Evolutionary conservation across 2,797 vertebrate species (phyloP).

Genomic region (Labeo calbasu): DNA sequence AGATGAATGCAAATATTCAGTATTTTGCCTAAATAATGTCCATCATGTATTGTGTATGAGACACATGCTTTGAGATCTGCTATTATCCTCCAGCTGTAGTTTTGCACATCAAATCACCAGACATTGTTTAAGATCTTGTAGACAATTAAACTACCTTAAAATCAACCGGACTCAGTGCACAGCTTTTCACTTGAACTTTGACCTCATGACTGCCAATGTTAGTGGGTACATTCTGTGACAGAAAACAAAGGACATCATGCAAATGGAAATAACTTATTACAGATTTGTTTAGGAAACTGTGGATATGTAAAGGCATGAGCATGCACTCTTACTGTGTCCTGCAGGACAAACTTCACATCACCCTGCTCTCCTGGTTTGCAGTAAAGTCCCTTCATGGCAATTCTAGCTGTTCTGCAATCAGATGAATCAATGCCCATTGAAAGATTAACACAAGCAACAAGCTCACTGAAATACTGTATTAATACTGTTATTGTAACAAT

Average conservation of each 20-base stretch:
- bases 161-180: constrained; percentile 89
- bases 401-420: constrained; percentile 1
- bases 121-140: neutral
- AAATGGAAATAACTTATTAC: no score
- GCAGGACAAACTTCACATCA: constrained; percentile 86
- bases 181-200: constrained; percentile 91
- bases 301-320: neutral
- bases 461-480: no score
- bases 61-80: neutral
- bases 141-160: constrained; percentile 77
- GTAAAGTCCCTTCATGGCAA: constrained; percentile 90
- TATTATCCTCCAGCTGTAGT: neutral
- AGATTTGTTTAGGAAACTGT: neutral
- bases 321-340: constrained; percentile 83
- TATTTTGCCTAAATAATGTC: neutral
- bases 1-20: neutral
- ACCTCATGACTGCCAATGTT: constrained; percentile 79
- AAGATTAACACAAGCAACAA: neutral
- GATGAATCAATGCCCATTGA: neutral
- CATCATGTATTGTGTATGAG: neutral
- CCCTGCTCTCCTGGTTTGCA: constrained; percentile 78
- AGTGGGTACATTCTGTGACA: constrained; percentile 78
- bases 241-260: neutral
- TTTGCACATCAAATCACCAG: neutral
- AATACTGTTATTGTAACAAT: neutral